phyloP scores from a whole-genome alignment of 2,888 invertebrate genomes.

The Hypsopygia costalis region DNA sequence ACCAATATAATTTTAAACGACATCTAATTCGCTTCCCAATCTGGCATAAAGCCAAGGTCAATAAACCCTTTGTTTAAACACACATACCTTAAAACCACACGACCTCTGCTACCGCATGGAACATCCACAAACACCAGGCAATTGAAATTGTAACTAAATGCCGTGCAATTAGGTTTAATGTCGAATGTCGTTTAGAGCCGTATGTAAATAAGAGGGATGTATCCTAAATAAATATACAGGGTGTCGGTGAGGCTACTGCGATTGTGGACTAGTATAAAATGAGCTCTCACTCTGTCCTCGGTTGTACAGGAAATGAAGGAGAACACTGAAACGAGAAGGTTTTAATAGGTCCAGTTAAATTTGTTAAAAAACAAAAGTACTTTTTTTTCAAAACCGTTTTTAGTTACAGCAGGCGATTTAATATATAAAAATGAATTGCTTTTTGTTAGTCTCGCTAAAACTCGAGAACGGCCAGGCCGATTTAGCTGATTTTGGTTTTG shows the following conservation, averaged over 20 bases:
- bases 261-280: slow-evolving; percentile 43
- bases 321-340: slow-evolving; percentile 8
- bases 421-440: no score
- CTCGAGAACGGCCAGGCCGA: no score
- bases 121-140: slow-evolving; percentile 30
- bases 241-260: slow-evolving; percentile 53
- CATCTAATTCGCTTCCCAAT: slow-evolving; percentile 53
- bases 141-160: slow-evolving; percentile 40
- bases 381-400: slow-evolving; percentile 41
- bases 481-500: no score
- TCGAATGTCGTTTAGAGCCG: slow-evolving; percentile 24
- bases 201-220: slow-evolving; percentile 67
- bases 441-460: no score
- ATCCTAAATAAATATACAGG: slow-evolving; percentile 73
- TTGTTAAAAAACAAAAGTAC: slow-evolving; percentile 36
- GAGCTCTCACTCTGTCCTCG: slow-evolving; percentile 25
- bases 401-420: slow-evolving; percentile 25
- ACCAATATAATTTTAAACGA: slow-evolving; percentile 42
- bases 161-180: slow-evolving; percentile 40
- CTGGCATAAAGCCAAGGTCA: slow-evolving; percentile 71
- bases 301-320: slow-evolving; percentile 9
- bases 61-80: slow-evolving; percentile 58
- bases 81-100: slow-evolving; percentile 42
- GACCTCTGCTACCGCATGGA: slow-evolving; percentile 32
- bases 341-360: slow-evolving; percentile 26